Evolutionary conservation across 2,888 invertebrate genomes (phyloP), one percentile per base, ranked within the genome.

Genomic region (Slavum lentiscoides): DNA sequence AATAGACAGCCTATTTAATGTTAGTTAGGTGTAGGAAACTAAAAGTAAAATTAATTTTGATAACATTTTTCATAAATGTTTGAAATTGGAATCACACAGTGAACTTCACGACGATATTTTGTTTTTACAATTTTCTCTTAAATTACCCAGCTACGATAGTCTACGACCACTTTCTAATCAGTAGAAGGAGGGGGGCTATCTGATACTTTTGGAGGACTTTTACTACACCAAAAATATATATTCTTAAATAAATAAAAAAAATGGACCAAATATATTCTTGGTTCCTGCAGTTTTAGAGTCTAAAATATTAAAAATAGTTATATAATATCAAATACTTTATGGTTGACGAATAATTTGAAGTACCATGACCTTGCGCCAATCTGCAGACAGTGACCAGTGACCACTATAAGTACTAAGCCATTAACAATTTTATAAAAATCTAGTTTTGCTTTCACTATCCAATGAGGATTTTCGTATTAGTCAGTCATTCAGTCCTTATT

Each of bases 311-410:
- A 2, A 43, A 21, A 66, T 39, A 67, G n/a, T 67, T 67, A 15
- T 21, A 21, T 43, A 49, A n/a, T 72, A 39, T 37, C 5, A 53
- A 17, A 68, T 68, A 53, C 8, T 53, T 72, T 21, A 39, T 61
- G 59, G 13, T 30, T 37, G 8, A 64, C 19, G 30, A 74, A 74
- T 64, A 64, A 37, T 74, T 73, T 49, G 43, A 74, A 53, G n/a
- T 67, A 43, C 75, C 43, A 19, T 59, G 75, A 59, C 75, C 75
- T 75, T 75, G 39, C 6, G 17, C 17, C 67, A 23, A 58, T 58
- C 21, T 75, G 67, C n/a, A n/a, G n/a, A 75, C 58, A 75, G 39
- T 75, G 75, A 75, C 75, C 67, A 75, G 66, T 43, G 19, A 39
- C 66, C n/a, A 66, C n/a, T 39, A 30, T 30, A 43, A 55, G 19